A percentile compares a stretch with the other conserved stretches of the same genome.
Evolutionary conservation across 2,888 invertebrate genomes (phyloP).

Genomic region (Sminthurides aquaticus): DNA sequence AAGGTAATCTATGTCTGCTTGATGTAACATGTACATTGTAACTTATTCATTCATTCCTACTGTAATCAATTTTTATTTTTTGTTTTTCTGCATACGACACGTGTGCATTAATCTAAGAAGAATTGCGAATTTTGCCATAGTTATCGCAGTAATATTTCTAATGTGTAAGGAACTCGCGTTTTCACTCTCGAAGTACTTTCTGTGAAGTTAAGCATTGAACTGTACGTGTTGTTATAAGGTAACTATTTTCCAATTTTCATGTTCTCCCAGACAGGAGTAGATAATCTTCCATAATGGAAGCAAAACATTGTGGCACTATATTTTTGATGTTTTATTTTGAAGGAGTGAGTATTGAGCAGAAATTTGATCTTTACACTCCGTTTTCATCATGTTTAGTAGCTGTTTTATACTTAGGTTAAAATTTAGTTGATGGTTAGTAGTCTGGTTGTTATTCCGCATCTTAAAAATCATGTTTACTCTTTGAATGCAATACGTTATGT

Average conservation of each 20-base stretch:
- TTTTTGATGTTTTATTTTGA: not conserved
- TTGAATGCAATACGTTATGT: conserved; percentile 2
- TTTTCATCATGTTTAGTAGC: no score
- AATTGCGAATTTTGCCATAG: not conserved
- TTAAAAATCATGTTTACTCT: not conserved
- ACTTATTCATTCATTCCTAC: conserved; percentile 9
- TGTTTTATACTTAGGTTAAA: not conserved
- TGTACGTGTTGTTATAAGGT: no score
- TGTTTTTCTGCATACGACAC: conserved; percentile 1
- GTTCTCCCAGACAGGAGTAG: not conserved
- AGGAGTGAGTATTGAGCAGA: not conserved
- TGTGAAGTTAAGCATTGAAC: not conserved
- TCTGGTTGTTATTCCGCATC: not conserved
- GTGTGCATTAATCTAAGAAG: not conserved
- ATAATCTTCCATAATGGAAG: no score
- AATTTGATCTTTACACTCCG: no score
- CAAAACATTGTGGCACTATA: not conserved
- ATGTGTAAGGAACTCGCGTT: not conserved
- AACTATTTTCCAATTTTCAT: not conserved
- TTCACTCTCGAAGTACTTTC: not conserved
- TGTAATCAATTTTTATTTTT: conserved; percentile 3
- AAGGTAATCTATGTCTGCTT: not conserved
- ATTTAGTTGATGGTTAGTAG: not conserved
- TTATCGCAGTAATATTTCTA: not conserved
- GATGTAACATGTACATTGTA: not conserved